These are phyloP conservation scores for Sceloporus undulatus DNA, from an alignment of 2,113 vertebrate genomes.

Conservation along the genomic window DNA sequence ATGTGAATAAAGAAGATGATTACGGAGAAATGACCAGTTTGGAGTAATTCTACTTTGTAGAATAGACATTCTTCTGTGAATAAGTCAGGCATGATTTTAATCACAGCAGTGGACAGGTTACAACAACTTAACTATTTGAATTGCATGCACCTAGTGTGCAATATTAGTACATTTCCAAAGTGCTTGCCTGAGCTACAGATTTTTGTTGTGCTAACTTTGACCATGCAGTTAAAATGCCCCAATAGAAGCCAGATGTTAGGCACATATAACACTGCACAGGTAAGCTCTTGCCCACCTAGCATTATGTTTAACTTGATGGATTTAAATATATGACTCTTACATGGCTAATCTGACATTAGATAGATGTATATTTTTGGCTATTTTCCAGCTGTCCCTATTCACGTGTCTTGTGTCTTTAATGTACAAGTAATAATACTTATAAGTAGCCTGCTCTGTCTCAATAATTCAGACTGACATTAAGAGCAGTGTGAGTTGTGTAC, in stretches of 20 bases:
- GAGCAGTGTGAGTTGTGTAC: constrained; percentile 57
- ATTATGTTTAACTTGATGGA: neutral
- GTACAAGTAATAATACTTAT: neutral
- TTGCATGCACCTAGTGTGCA: neutral
- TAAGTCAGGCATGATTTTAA: neutral
- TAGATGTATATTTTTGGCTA: neutral
- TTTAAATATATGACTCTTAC: neutral
- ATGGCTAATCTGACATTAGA: neutral
- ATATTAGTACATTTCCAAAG: neutral
- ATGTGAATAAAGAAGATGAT: neutral
- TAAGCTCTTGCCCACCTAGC: neutral
- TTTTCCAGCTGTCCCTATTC: neutral
- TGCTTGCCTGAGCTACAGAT: neutral
- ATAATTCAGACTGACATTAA: constrained; percentile 46
- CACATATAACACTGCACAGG: neutral
- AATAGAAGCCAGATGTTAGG: neutral
- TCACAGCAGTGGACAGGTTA: neutral
- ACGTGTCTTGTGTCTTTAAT: neutral
- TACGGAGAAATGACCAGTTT: neutral
- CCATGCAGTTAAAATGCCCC: neutral
- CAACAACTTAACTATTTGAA: neutral
- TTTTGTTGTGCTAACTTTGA: neutral
- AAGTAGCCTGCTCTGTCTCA: neutral
- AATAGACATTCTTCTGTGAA: neutral
- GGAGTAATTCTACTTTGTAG: neutral